These are phyloP conservation scores for Poecilus cupreus DNA, from an alignment of 2,888 invertebrate species.

Conservation along the genomic window DNA sequence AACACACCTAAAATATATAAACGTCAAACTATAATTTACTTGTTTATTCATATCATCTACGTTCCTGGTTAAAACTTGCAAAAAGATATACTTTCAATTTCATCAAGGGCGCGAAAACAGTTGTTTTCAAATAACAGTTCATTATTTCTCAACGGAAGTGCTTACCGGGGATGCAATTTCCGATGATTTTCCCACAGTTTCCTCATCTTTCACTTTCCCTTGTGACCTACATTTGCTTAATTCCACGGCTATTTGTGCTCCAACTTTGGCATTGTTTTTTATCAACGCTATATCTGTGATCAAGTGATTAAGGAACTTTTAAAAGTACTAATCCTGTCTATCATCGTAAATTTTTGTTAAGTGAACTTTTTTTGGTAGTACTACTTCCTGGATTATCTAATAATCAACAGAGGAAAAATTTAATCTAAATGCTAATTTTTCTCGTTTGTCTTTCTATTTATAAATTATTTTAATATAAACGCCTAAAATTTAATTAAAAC, in stretches of 20 bases:
- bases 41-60: not conserved
- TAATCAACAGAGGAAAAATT: not conserved
- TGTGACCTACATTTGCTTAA: constrained; percentile 72
- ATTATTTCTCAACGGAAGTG: not conserved
- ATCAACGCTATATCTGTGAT: constrained; percentile 90
- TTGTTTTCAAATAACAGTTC: not conserved
- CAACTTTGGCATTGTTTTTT: constrained; percentile 92
- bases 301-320: constrained; percentile 58
- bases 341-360: not conserved
- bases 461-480: not conserved
- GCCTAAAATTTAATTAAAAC: too few relatives aligned
- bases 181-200: constrained; percentile 39
- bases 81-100: not conserved
- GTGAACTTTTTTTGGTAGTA: not conserved
- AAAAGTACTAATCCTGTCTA: not conserved
- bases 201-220: constrained; percentile 50
- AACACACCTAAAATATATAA: not conserved
- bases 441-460: not conserved
- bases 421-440: not conserved
- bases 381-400: not conserved
- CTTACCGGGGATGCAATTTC: constrained; percentile 38
- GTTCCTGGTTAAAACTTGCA: too few relatives aligned
- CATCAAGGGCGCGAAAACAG: constrained; percentile 3
- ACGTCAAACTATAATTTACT: not conserved
- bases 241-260: constrained; percentile 85